Conservation (phyloP, 2,888 invertebrate species). For the Acrocera orbiculus region DNA sequence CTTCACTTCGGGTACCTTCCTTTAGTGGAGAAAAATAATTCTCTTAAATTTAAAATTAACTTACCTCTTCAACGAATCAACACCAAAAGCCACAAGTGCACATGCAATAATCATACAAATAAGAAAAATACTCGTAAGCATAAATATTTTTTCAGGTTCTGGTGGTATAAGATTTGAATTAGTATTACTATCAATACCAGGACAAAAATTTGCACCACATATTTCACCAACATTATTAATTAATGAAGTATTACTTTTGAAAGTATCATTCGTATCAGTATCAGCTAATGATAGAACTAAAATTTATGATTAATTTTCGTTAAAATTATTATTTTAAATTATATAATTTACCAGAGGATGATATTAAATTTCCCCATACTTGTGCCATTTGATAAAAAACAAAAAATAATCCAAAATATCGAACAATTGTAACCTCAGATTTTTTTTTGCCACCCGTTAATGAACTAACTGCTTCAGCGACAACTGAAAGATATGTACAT, state of each 20-base stretch:
- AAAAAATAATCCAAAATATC: conserved; percentile 91
- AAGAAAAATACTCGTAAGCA: conserved; percentile 65
- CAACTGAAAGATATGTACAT: conserved; percentile 80
- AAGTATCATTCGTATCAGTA: background rate
- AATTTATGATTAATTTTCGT: too few species aligned
- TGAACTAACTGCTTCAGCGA: conserved; percentile 55
- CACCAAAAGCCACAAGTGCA: conserved; percentile 53
- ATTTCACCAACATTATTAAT: conserved; percentile 36
- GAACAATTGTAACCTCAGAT: conserved; percentile 63
- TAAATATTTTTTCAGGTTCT: conserved; percentile 50
- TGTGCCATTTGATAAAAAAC: conserved; percentile 94
- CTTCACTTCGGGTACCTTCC: too few species aligned
- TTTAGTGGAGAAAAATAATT: too few species aligned
- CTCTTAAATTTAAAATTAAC: too few species aligned
- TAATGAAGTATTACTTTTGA: conserved; percentile 17
- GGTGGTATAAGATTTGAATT: conserved; percentile 58
- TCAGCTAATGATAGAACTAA: background rate
- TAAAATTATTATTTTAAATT: background rate
- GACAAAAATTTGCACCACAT: conserved; percentile 63
- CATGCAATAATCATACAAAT: conserved; percentile 61
- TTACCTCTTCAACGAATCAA: conserved; percentile 64
- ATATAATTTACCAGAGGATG: conserved; percentile 47
- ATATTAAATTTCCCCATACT: conserved; percentile 84
- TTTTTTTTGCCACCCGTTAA: conserved; percentile 42
- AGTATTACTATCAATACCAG: conserved; percentile 34